Evolutionary conservation across 2,113 vertebrate genomes (phyloP).

Genomic region (Porphyrio hochstetteri): DNA sequence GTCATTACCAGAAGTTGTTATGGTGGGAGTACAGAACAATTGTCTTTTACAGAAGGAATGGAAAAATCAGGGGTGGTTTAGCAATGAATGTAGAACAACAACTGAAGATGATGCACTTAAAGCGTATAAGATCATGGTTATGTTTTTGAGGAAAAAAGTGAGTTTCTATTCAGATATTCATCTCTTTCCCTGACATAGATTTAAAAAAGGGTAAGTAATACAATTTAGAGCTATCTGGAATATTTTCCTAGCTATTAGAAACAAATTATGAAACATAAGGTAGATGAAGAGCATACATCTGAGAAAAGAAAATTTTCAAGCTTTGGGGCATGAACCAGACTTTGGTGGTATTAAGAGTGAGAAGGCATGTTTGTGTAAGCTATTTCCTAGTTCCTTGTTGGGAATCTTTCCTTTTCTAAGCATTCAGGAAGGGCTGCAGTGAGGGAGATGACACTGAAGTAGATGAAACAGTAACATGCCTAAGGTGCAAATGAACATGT

Average conservation of each 20-base stretch:
- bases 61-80: background rate
- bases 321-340: background rate
- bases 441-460: background rate
- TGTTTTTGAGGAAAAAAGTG: background rate
- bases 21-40: background rate
- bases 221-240: background rate
- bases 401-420: background rate
- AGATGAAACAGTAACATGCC: background rate
- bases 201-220: background rate
- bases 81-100: background rate
- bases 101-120: background rate
- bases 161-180: background rate
- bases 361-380: background rate
- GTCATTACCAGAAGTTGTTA: background rate
- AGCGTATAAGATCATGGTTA: background rate
- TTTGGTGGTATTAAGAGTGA: background rate
- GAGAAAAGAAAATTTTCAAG: background rate
- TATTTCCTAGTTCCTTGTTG: background rate
- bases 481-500: background rate
- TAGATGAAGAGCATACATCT: rapidly evolving
- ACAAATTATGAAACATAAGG: background rate
- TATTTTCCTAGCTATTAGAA: background rate
- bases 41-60: background rate
- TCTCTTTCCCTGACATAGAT: background rate
- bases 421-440: background rate